Evolutionary conservation across 1,140 invertebrate genomes (phyloP), one percentile per base, ranked within the genome.

Genomic region (Wiebesia pumilae): DNA sequence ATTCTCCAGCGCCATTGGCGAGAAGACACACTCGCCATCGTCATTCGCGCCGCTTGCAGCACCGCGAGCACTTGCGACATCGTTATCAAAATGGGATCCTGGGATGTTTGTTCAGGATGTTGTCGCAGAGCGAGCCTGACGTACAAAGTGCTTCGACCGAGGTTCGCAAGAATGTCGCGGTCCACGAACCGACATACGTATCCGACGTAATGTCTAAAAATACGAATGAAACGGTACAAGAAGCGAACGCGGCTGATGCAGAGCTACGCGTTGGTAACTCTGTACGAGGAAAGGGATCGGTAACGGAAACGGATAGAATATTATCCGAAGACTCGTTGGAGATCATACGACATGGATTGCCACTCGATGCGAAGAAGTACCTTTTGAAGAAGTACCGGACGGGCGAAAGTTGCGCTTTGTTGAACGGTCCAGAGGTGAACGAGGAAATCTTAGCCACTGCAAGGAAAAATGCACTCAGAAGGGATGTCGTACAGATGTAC

Each of bases 341-440:
- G 69, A 43, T 84, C 1, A 21, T 51, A 21, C 30, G 58, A 33
- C 62, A 81, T 21, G 84, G 84, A 9, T 30, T 85, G 19, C 51
- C 78, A 0, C 19, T 30, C 3, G 77, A 85, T 3, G 30, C 0
- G 27, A 79, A 67, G 30, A 14, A 40, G 9, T 10, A 27, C 12
- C 65, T 85, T 40, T 24, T 75, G 4, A 69, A n/a, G 6, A 85
- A 81, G 51, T 81, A 85, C 14, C 67, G 47, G 16, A 27, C 43
- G 30, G 38, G 24, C 40, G 24, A 67, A 3, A 80, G 27, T 7
- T 62, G 35, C n/a, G n/a, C 12, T 0, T n/a, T 51, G 38, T 24
- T 85, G 0, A 38, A 30, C 16, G 78, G 30, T 6, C 84, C 78
- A 24, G 40, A 75, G 10, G 0, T 81, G 33, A 85, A 85, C 24